Base-by-base conservation (phyloP, 2,888 invertebrate genomes). In the Leptinotarsa haldemani region DNA sequence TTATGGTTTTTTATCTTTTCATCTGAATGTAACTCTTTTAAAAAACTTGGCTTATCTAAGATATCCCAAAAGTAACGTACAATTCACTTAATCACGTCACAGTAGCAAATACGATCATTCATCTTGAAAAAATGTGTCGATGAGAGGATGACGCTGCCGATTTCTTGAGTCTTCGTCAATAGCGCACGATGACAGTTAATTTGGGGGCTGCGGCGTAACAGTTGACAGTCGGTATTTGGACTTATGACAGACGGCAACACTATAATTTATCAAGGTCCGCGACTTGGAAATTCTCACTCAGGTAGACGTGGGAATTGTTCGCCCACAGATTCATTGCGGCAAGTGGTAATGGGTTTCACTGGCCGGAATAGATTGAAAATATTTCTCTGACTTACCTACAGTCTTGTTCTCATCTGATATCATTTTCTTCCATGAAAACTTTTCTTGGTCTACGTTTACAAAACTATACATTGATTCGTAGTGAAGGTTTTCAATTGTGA, bases 171-270 rank as follows among this genome's bases (percentile, higher is more conserved):
- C 77, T 71, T 73, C 77, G 61, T 79, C 78, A 79, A 77, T 78
- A 77, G 78, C 64, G 75, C 78, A 77, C 75, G 79, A 79, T 78
- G 78, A 80, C 77, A 80, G 77, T 78, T 79, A 77, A 78, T 80
- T 80, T 79, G 77, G 77, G 73, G 73, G 77, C 76, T 69, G 70
- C 72, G 64, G 75, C 69, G 56, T 72, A 78, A 79, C 80, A 79
- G 79, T 82, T 81, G 81, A 82, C 81, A 81, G 78, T 82, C 77
- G 79, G 82, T 79, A 80, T 82, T 82, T 78, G 79, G 77, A 74
- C 77, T 79, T 81, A 81, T 80, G 80, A 79, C 80, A 81, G 79
- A 76, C 76, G 79, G 77, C 77, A 78, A 79, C 78, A 71, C 79
- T 81, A 77, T 82, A 81, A 82, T 82, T 82, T 80, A 81, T 81